Conservation (phyloP, 2,888 invertebrate genomes). For the Meliscaeva auricollis region DNA sequence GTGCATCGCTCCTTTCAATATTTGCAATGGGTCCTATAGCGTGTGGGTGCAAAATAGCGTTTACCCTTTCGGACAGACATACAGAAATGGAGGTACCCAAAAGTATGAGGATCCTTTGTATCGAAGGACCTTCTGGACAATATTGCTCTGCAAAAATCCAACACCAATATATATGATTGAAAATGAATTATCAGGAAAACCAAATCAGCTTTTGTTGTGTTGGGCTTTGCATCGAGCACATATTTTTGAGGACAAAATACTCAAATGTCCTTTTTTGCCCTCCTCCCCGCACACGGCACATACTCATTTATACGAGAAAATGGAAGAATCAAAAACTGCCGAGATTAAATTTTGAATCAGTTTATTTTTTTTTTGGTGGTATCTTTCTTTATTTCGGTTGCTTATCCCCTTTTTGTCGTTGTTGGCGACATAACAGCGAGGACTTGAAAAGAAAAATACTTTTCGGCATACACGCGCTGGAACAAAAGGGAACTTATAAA, state of each 20-base stretch:
- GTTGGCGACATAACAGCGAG: background rate
- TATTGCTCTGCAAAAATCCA: slow-evolving; percentile 3
- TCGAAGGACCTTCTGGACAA: slow-evolving; percentile 23
- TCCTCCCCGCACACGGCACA: slow-evolving; percentile 5
- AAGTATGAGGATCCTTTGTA: slow-evolving; percentile 6
- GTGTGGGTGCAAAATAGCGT: background rate
- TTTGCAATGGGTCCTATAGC: background rate
- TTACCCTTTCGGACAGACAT: slow-evolving; percentile 12
- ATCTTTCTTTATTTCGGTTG: background rate
- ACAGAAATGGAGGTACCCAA: slow-evolving; percentile 17
- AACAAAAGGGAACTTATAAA: slow-evolving; percentile 51
- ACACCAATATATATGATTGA: slow-evolving; percentile 37
- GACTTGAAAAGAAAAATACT: slow-evolving; percentile 32
- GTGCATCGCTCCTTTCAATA: slow-evolving; percentile 20
- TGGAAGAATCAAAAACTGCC: slow-evolving; percentile 43
- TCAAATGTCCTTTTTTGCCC: slow-evolving; percentile 16
- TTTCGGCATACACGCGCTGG: slow-evolving; percentile 63
- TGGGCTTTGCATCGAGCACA: slow-evolving; percentile 4
- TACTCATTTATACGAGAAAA: slow-evolving; percentile 29
- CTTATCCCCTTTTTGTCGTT: background rate
- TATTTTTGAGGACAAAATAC: slow-evolving; percentile 15
- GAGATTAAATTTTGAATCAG: slow-evolving; percentile 68
- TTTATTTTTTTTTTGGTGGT: slow-evolving; percentile 24
- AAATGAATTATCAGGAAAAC: slow-evolving; percentile 67
- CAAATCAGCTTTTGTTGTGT: slow-evolving; percentile 46